Evolutionary conservation across 2,888 invertebrate genomes (phyloP).

Genomic region (Phlogophora meticulosa): DNA sequence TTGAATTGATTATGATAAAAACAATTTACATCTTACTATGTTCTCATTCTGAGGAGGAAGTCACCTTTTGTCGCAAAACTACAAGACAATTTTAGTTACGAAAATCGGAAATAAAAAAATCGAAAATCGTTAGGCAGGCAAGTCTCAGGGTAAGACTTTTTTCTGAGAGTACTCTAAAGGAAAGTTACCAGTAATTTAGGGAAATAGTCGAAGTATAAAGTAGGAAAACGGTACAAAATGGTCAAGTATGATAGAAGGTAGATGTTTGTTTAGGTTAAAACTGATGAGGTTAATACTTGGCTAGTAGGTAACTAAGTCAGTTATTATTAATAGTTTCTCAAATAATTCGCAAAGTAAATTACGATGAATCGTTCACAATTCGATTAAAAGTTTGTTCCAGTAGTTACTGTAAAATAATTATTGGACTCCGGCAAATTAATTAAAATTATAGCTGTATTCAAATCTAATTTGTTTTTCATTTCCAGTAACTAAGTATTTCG

Average conservation of each 20-base stretch:
- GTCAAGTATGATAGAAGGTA: background rate
- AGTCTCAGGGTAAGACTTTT: no score
- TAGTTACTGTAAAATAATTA: conserved; percentile 39
- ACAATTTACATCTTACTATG: no score
- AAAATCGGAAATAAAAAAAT: no score
- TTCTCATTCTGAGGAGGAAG: no score
- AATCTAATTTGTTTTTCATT: conserved; percentile 44
- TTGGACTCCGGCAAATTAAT: conserved; percentile 52
- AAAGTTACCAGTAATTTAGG: no score
- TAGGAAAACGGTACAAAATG: background rate
- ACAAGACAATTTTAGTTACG: no score
- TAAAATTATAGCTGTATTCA: conserved; percentile 49
- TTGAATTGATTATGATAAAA: no score
- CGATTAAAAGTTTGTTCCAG: conserved; percentile 49
- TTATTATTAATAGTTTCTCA: conserved; percentile 5
- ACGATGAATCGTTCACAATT: conserved; percentile 45
- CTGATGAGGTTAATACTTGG: background rate
- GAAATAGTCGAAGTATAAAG: no score
- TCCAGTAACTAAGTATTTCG: conserved; percentile 1
- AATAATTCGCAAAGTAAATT: conserved; percentile 28
- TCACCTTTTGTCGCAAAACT: no score
- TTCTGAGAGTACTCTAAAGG: no score
- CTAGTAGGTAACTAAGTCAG: conserved; percentile 9
- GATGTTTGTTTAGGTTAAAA: background rate
- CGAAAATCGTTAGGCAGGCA: no score